Evolutionary conservation across 2,888 invertebrate genomes (phyloP), one percentile per base, ranked within the genome.

Genomic region (Erebia palarica): DNA sequence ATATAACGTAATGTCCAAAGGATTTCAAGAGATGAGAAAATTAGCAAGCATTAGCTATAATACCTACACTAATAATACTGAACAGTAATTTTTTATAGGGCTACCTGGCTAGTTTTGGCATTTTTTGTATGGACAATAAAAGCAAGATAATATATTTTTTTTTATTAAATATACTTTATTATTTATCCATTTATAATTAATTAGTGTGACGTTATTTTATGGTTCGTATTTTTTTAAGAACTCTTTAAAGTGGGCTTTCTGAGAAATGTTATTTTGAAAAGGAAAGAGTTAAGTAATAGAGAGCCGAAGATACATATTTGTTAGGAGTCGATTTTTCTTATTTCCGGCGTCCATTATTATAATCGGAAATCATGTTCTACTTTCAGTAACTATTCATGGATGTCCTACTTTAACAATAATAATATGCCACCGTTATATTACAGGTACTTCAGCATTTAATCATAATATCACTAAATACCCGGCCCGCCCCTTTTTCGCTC

Each of bases 11-110:
- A 53, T n/a, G 51, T 51, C 14, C 51, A 51, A 51, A 51, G n/a
- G 51, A 51, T 51, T 51, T 51, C n/a, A 51, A 51, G n/a, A n/a
- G 51, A 51, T n/a, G 51, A 51, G 51, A 51, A 51, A 51, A 51
- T 51, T 51, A 51, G n/a, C 51, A 51, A 51, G n/a, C 51, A 51
- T 49, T 49, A 49, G 7, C 47, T 47, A 47, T 11, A 11, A 47
- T 11, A 27, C 27, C 27, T 4, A 27, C 27, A 27, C 27, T 27
- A 27, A 27, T 27, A 0, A 3, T 27, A 27, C 27, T 27, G 27
- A 27, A 27, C 27, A 27, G 27, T 36, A 2, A 7, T 36, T 36
- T 36, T 7, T 36, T 36, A 36, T 7, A 27, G 36, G 36, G 7
- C 36, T 36, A 36, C 36, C 36, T 36, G 36, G 36, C 36, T 36